Percentiles rank a stretch among this genome's conserved stretches.
These are phyloP conservation scores for Blennius ocellaris DNA, from an alignment of 2,113 vertebrate genomes.

Conservation along the genomic window DNA sequence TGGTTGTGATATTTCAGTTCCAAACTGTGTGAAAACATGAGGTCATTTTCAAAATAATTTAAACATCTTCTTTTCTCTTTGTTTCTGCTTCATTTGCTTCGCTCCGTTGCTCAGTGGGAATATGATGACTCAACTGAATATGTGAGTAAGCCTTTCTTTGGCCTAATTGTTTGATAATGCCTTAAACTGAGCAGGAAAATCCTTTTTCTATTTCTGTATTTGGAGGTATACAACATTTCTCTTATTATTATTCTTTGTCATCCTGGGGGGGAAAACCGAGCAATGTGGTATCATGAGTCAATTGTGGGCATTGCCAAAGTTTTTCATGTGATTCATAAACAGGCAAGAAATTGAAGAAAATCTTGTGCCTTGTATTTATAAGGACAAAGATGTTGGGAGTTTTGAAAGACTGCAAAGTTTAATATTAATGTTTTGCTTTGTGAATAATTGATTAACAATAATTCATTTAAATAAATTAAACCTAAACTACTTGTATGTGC, in stretches of 20 bases:
- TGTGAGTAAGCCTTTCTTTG: slow-evolving; percentile 88
- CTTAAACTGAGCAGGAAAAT: slow-evolving; percentile 7
- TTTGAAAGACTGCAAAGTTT: slow-evolving; percentile 4
- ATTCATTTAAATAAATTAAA: no score
- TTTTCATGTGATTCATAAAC: neutral
- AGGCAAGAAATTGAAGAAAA: slow-evolving; percentile 19
- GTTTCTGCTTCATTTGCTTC: slow-evolving; percentile 36
- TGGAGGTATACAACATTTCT: neutral
- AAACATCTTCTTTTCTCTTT: slow-evolving; percentile 43
- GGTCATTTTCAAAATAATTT: neutral
- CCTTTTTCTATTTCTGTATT: slow-evolving; percentile 10
- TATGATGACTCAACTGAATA: slow-evolving; percentile 93
- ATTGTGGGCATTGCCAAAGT: slow-evolving; percentile 21
- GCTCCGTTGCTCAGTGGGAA: slow-evolving; percentile 87
- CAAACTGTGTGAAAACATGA: no score
- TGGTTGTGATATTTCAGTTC: no score
- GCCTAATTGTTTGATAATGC: neutral
- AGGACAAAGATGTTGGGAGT: slow-evolving; percentile 13
- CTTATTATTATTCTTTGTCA: no score
- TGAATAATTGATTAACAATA: no score
- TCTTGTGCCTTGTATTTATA: slow-evolving; percentile 14
- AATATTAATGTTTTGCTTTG: neutral
- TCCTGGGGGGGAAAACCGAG: neutral
- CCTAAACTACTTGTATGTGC: no score
- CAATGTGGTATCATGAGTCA: slow-evolving; percentile 35